phyloP scores from a whole-genome alignment of 2,113 vertebrate genomes.

The Heptranchias perlo region DNA sequence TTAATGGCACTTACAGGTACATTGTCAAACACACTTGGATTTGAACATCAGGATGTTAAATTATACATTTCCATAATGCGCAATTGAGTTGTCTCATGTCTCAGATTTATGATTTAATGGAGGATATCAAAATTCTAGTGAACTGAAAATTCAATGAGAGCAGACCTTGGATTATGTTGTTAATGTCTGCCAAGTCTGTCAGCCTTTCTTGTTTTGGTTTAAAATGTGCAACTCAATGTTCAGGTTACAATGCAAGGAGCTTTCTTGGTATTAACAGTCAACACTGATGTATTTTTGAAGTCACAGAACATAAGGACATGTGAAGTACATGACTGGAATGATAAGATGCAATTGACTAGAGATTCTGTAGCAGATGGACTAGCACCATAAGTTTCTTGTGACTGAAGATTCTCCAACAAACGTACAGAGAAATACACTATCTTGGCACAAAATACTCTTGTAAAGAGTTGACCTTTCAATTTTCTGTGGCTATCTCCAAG shows the following conservation, averaged over 20 bases:
- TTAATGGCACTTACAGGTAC: background rate
- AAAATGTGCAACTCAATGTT: background rate
- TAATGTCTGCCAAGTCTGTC: slow-evolving; percentile 17
- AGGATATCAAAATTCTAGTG: background rate
- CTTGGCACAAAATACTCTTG: background rate
- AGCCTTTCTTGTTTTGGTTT: background rate
- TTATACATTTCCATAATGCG: background rate
- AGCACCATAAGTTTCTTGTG: background rate
- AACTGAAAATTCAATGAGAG: background rate
- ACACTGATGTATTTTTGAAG: background rate
- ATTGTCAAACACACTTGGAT: background rate
- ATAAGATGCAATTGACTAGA: background rate
- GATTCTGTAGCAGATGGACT: background rate
- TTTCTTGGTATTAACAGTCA: background rate
- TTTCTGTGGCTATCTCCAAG: background rate
- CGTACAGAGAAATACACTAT: background rate
- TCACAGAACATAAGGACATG: background rate
- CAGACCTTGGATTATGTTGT: background rate
- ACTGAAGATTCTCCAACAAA: background rate
- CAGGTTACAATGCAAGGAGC: background rate
- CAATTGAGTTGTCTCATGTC: background rate
- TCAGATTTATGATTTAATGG: background rate
- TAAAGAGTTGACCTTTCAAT: background rate
- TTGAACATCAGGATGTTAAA: slow-evolving; percentile 1
- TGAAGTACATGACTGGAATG: background rate